These are phyloP conservation scores for Melanogrammus aeglefinus DNA, from an alignment of 2,797 vertebrate genomes.

Conservation along the genomic window DNA sequence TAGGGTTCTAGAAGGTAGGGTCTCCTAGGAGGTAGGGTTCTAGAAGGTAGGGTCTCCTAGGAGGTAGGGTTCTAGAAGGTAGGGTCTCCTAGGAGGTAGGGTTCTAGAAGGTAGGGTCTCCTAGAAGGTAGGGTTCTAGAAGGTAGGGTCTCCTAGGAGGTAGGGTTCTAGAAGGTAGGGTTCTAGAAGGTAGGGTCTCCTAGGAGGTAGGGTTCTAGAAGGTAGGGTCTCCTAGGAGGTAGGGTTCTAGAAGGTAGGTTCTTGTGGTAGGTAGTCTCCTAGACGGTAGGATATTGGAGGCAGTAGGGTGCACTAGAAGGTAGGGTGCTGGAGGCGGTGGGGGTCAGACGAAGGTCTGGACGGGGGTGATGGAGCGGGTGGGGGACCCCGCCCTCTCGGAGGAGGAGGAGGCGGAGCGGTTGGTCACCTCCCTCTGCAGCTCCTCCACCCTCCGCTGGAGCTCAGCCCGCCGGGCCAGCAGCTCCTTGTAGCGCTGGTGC, in stretches of 20 bases:
- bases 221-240: not conserved
- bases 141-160: no score
- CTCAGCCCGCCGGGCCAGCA: slow-evolving; percentile 88
- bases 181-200: not conserved
- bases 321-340: no score
- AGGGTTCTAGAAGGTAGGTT: not conserved
- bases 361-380: slow-evolving; percentile 83
- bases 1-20: no score
- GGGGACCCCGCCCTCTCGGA: slow-evolving; percentile 86
- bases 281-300: not conserved
- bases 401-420: slow-evolving; percentile 80
- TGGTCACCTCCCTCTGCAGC: slow-evolving; percentile 88
- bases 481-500: slow-evolving; percentile 91
- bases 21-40: no score
- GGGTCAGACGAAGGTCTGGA: slow-evolving; percentile 74
- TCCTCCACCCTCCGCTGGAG: slow-evolving; percentile 95
- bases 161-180: no score
- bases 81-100: no score
- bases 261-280: not conserved
- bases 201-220: no score
- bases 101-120: no score
- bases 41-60: no score
- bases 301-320: not conserved
- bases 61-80: no score
- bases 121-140: not conserved